Percentiles rank a stretch among this genome's conserved stretches.
Evolutionary conservation across 2,797 vertebrate genomes (phyloP).

Genomic region (Fistularia tabacaria): DNA sequence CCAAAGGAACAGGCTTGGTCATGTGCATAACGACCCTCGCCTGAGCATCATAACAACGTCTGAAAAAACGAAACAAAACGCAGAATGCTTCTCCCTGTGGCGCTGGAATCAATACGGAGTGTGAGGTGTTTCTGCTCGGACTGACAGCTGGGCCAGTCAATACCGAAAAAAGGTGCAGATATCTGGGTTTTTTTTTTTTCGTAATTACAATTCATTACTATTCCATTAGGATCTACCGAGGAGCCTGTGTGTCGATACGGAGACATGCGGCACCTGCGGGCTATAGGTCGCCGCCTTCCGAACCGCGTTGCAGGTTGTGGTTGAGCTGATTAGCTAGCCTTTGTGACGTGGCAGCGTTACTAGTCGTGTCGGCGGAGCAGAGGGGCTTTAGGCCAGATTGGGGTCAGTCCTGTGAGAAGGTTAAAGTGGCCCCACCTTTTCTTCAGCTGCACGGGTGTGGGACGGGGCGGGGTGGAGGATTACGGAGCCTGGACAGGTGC

Average conservation of each 20-base stretch:
- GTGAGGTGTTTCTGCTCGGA: constrained; percentile 43
- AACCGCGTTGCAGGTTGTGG: constrained; percentile 43
- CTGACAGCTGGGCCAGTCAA: constrained; percentile 52
- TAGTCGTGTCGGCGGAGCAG: constrained; percentile 39
- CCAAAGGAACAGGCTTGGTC: neutral
- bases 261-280: constrained; percentile 10
- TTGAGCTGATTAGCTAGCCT: constrained; percentile 55
- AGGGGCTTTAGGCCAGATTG: constrained; percentile 63
- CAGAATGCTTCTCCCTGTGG: constrained; percentile 21
- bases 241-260: constrained; percentile 22
- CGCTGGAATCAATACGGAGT: constrained; percentile 46
- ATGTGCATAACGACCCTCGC: neutral
- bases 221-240: constrained; percentile 48
- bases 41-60: constrained; percentile 23
- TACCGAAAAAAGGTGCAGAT: constrained; percentile 32
- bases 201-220: constrained; percentile 58
- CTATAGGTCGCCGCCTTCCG: neutral
- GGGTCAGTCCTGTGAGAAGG: constrained; percentile 23
- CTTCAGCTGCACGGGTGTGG: constrained; percentile 18
- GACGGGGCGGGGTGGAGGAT: neutral
- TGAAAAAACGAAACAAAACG: constrained; percentile 33
- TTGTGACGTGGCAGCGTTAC: constrained; percentile 22
- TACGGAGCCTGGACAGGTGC: neutral
- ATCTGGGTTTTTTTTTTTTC: constrained; percentile 13
- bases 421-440: constrained; percentile 27